Base-by-base conservation (phyloP, 2,113 vertebrate species). In the Cinclus mexicanus region DNA sequence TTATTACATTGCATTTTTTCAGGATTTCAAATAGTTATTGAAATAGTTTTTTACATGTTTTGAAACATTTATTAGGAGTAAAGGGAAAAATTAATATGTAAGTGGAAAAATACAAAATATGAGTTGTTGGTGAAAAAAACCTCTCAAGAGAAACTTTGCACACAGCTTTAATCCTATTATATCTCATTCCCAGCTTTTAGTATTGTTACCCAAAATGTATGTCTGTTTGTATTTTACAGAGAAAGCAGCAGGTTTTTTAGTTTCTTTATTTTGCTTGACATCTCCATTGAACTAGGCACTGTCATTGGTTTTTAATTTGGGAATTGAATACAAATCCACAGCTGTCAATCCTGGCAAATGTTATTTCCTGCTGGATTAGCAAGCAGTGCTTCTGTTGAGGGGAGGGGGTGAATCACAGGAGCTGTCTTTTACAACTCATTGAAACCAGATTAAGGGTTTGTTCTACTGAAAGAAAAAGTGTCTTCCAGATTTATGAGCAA, bases 311-410 rank as follows among this genome's bases (percentile, higher is more conserved):
- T 97, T 92, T 95, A 94, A 96, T 96, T 97, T 96, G 94, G 77
- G 94, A 96, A 97, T 90, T 95, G 96, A 97, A 97, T 98, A 96
- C 96, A 97, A 95, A 97, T 97, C 92, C 97, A 94, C 97, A 98
- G 97, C 97, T 98, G 97, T 97, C 97, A 97, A 97, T 97, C 97
- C 95, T 97, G 97, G 95, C 97, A 98, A 97, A 97, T 97, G 97
- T 91, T 97, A 89, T 97, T 98, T 98, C 97, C 97, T 97, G 97
- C 89, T 96, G 97, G 95, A 97, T 97, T 97, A 97, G 90, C 82
- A 82, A 86, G 93, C 90, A 94, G 61, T 92, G 80, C 93, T 97
- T 95, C 95, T 96, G 95, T 90, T 92, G 89, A 92, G 63, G 90
- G 84, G 90, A 84, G 94, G 95, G 83, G 75, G 52, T 65, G 85